These are phyloP conservation scores for Coleophora deauratella DNA, from an alignment of 2,888 invertebrate genomes.

Conservation along the genomic window DNA sequence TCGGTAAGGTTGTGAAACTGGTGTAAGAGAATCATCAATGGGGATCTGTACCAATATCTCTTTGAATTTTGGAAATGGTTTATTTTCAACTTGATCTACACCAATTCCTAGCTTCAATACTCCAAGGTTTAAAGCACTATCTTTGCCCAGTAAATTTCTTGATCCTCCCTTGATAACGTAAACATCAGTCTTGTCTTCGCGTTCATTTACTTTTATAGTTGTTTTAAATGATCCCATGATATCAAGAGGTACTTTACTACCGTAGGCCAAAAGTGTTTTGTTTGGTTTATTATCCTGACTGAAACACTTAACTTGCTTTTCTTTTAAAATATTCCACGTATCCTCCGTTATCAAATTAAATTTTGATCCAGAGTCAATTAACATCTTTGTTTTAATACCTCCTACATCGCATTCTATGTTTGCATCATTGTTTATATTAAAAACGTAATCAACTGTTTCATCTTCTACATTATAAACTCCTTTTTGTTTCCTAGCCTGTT, in stretches of 20 bases:
- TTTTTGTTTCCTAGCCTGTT: too few relatives aligned
- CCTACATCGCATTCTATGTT: conserved; percentile 12
- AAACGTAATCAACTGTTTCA: conserved; percentile 12
- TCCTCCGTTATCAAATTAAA: conserved; percentile 17
- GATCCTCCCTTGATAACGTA: conserved; percentile 14
- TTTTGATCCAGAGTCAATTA: conserved; percentile 20
- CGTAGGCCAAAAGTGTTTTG: conserved; percentile 15
- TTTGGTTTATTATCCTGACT: conserved; percentile 9
- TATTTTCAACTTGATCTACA: conserved; percentile 3
- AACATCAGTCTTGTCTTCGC: conserved; percentile 5
- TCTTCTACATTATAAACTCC: neutral
- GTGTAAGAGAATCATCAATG: conserved; percentile 13
- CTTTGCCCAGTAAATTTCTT: conserved; percentile 7
- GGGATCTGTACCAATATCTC: conserved; percentile 16
- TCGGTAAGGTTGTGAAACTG: conserved; percentile 15
- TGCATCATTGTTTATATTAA: conserved; percentile 13
- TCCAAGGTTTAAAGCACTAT: conserved; percentile 9
- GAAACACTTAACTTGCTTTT: conserved; percentile 1
- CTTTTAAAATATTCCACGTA: conserved; percentile 16
- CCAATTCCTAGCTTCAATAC: conserved; percentile 11
- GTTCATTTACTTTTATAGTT: conserved; percentile 1
- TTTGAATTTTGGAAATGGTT: conserved; percentile 21
- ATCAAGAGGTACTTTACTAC: conserved; percentile 14
- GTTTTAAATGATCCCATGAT: conserved; percentile 15
- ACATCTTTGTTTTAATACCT: conserved; percentile 13